These are phyloP conservation scores for Mycalesis mineus DNA, from an alignment of 2,888 invertebrate species.

Conservation along the genomic window DNA sequence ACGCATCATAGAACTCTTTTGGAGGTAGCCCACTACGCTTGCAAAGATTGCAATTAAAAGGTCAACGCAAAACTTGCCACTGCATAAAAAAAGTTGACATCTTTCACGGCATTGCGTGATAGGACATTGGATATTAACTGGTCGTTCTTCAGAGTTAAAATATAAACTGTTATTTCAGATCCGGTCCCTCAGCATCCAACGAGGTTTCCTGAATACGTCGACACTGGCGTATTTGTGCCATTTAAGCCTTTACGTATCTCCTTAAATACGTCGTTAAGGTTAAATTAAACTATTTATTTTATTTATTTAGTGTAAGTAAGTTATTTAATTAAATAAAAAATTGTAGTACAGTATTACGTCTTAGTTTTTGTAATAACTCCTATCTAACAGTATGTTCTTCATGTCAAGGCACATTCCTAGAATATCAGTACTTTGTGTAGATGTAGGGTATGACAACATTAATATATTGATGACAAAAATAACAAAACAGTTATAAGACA, in stretches of 20 bases:
- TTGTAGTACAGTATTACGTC: background rate
- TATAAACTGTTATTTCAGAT: background rate
- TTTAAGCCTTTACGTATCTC: conserved; percentile 20
- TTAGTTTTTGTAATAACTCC: background rate
- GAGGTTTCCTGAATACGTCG: background rate
- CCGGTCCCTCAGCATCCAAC: background rate
- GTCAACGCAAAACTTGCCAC: too few species aligned
- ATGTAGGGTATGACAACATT: too few species aligned
- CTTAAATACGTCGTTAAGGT: conserved; percentile 14
- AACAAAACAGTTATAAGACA: too few species aligned
- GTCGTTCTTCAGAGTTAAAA: background rate
- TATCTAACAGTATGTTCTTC: background rate
- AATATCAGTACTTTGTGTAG: too few species aligned
- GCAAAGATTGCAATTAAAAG: too few species aligned
- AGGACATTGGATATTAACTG: too few species aligned
- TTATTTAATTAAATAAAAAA: conserved; percentile 17
- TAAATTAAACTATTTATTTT: conserved; percentile 24
- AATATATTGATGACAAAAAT: too few species aligned
- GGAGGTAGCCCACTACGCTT: too few species aligned
- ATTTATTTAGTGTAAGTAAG: conserved; percentile 16
- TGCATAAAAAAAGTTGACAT: too few species aligned
- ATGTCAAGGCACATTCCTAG: too few species aligned
- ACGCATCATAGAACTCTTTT: too few species aligned
- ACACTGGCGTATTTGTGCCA: conserved; percentile 18
- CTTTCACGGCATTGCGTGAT: too few species aligned